phyloP scores from a whole-genome alignment of 2,888 invertebrate genomes.

The Drosophila mimetica region DNA sequence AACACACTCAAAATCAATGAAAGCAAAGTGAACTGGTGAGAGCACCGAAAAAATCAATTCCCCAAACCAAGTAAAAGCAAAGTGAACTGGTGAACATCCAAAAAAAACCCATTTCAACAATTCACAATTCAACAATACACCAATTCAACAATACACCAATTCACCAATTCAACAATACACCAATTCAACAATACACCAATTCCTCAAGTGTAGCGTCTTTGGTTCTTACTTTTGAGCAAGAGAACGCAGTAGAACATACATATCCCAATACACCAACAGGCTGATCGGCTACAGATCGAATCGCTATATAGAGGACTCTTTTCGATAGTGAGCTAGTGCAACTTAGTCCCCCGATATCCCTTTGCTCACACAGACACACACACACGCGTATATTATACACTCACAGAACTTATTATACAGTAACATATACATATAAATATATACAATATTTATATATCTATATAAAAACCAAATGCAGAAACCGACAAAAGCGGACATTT shows the following conservation, averaged over 20 bases:
- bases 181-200: conserved; percentile 19
- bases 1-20: conserved; percentile 18
- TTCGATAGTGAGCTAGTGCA: conserved; percentile 38
- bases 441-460: conserved; percentile 54
- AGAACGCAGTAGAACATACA: conserved; percentile 47
- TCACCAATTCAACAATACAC: no score
- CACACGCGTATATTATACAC: conserved; percentile 43
- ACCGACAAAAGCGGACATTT: conserved; percentile 28
- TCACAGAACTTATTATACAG: conserved; percentile 62
- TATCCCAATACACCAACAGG: conserved; percentile 20
- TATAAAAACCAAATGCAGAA: conserved; percentile 49
- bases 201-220: conserved; percentile 48
- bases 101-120: background rate
- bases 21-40: conserved; percentile 15
- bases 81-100: conserved; percentile 58
- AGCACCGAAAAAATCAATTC: background rate
- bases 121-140: background rate
- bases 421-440: conserved; percentile 62
- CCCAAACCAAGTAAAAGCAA: conserved; percentile 59
- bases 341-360: conserved; percentile 25
- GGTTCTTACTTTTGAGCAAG: conserved; percentile 24
- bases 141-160: background rate
- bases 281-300: conserved; percentile 18
- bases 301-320: conserved; percentile 26
- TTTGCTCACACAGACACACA: conserved; percentile 29